Base-by-base conservation (phyloP, 2,113 vertebrate species). In the Xyliphius kryptos region DNA sequence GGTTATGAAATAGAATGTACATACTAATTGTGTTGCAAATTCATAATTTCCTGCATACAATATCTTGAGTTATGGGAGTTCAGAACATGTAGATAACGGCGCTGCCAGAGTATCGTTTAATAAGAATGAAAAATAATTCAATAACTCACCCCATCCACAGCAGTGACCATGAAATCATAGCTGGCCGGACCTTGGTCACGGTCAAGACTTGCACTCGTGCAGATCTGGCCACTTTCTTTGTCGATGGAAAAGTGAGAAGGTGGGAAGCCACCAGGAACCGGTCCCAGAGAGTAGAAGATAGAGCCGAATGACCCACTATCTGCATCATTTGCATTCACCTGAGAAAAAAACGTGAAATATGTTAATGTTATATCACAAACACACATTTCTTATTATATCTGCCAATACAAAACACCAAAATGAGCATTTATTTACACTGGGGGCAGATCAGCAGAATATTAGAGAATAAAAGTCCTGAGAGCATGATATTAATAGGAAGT, bases 311-410 rank as follows among this genome's bases (percentile, higher is more conserved):
- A 78, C 3, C 96, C 92, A 0, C 90, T 90, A 61, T 97, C 96
- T 0, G 90, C 89, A 1, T 98, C 95, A 1, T 87, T 91, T n/a
- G 95, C 95, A 8, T 85, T 92, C 68, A 98, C 91, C 96, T 97
- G 51, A 26, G 10, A 64, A 49, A 73, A 32, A 38, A 7, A 67
- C 37, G 44, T 32, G 26, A 32, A 32, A n/a, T n/a, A n/a, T n/a
- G n/a, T n/a, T n/a, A n/a, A n/a, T n/a, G n/a, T n/a, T n/a, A n/a
- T n/a, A n/a, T n/a, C n/a, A n/a, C n/a, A n/a, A n/a, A n/a, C n/a
- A n/a, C n/a, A n/a, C n/a, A n/a, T n/a, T n/a, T n/a, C n/a, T n/a
- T n/a, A n/a, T n/a, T 32, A 3, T 32, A 32, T 32, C 26, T 32
- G 26, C 26, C 4, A 32, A 32, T 32, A 32, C 7, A 32, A 32